Evolutionary conservation across 2,888 invertebrate genomes (phyloP).

Genomic region (Trilocha varians): DNA sequence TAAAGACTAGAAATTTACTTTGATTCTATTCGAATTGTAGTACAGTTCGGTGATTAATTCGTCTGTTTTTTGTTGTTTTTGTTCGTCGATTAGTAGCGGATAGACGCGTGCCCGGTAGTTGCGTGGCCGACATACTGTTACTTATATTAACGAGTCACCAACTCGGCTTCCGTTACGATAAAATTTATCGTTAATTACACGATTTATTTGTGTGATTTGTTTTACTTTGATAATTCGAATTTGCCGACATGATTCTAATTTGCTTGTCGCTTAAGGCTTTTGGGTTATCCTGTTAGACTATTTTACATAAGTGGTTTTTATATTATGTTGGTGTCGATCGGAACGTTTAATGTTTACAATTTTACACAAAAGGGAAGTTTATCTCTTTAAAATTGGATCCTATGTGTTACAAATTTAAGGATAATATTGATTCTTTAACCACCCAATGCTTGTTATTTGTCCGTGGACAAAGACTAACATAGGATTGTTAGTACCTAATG

Average conservation of each 20-base stretch:
- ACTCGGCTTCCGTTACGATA: constrained; percentile 43
- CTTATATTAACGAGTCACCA: constrained; percentile 43
- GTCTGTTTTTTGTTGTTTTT: constrained; percentile 61
- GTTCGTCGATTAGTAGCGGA: constrained; percentile 50
- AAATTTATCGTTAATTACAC: constrained; percentile 52
- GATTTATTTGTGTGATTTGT: constrained; percentile 19
- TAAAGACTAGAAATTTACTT: constrained; percentile 41
- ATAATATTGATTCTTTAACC: no score
- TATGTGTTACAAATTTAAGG: no score
- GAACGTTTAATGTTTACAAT: no score
- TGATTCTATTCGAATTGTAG: constrained; percentile 40
- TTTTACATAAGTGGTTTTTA: no score
- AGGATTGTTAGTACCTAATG: no score
- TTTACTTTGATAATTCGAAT: background rate
- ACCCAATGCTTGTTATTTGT: no score
- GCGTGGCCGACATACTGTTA: constrained; percentile 53
- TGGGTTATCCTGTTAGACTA: no score
- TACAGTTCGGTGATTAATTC: constrained; percentile 58
- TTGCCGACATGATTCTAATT: background rate
- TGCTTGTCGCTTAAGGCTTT: background rate
- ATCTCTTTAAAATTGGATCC: no score
- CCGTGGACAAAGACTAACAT: no score
- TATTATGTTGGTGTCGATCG: no score
- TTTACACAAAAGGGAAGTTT: no score
- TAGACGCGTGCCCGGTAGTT: constrained; percentile 41